A percentile compares a stretch with the other conserved stretches of the same genome.
phyloP scores from a whole-genome alignment of 1,140 invertebrate genomes.

The Atta texana region DNA sequence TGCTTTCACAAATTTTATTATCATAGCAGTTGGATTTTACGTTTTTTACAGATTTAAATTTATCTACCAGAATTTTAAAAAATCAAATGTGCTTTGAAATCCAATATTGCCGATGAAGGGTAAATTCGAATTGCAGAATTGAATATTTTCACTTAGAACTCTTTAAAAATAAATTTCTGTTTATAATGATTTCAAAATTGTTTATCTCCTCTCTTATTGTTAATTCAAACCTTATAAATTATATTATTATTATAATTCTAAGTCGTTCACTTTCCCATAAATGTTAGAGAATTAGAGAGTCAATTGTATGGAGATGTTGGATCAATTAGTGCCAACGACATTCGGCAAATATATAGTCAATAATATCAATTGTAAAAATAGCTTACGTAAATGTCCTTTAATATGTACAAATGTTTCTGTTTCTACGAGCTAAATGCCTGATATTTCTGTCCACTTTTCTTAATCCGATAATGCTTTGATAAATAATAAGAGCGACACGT shows the following conservation, averaged over 20 bases:
- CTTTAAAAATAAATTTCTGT: neutral
- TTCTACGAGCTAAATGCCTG: constrained; percentile 3
- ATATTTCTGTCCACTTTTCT: constrained; percentile 48
- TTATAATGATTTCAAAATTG: neutral
- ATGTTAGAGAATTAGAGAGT: neutral
- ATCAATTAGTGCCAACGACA: constrained; percentile 48
- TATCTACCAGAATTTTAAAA: no score
- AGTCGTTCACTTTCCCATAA: neutral
- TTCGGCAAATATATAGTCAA: constrained; percentile 10
- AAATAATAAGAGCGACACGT: constrained; percentile 41
- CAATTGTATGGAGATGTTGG: neutral
- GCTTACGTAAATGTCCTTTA: constrained; percentile 10
- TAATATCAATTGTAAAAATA: constrained; percentile 21
- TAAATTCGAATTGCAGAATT: neutral
- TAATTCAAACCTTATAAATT: no score
- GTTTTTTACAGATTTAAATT: no score
- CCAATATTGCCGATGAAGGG: neutral
- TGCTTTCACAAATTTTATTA: no score
- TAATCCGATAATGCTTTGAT: constrained; percentile 63
- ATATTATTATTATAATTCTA: neutral
- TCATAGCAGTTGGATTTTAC: no score
- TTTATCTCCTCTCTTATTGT: no score
- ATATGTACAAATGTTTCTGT: constrained; percentile 27
- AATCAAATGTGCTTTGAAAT: no score
- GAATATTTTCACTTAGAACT: neutral